Conservation (phyloP, 2,797 vertebrate species). For the Phylloscopus collybita region DNA sequence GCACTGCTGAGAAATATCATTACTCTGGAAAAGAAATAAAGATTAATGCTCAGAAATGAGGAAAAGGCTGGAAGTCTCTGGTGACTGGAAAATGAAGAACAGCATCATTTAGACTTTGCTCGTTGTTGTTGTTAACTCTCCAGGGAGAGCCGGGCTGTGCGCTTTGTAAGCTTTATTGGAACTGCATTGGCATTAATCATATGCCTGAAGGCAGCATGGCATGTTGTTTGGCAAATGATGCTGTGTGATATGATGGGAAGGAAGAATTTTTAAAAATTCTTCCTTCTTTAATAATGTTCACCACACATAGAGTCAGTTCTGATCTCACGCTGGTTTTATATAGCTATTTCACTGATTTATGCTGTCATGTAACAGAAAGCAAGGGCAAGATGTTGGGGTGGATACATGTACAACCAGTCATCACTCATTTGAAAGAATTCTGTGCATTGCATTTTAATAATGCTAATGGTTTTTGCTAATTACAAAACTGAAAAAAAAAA, state of each 20-base stretch:
- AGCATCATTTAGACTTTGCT: conserved; percentile 32
- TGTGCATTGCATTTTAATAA: neutral
- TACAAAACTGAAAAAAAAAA: neutral
- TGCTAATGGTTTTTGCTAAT: neutral
- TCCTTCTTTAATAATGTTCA: neutral
- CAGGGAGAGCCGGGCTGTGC: neutral
- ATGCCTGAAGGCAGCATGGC: conserved; percentile 24
- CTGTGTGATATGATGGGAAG: neutral
- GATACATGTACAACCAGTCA: neutral
- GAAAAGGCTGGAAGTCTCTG: conserved; percentile 32
- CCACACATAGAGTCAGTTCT: neutral
- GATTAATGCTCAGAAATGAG: conserved; percentile 50
- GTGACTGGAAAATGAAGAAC: conserved; percentile 48
- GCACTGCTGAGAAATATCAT: conserved; percentile 32
- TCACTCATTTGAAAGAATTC: neutral
- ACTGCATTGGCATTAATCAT: conserved; percentile 55
- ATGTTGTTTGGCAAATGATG: conserved; percentile 33
- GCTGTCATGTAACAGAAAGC: neutral
- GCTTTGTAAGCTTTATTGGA: conserved; percentile 52
- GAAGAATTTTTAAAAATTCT: neutral
- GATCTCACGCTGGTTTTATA: conserved; percentile 21
- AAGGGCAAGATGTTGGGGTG: neutral
- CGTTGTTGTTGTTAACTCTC: conserved; percentile 18
- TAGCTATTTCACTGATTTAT: neutral
- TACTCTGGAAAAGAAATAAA: conserved; percentile 48